Base-by-base conservation (phyloP, 2,113 vertebrate species). In the Acanthisitta chloris region DNA sequence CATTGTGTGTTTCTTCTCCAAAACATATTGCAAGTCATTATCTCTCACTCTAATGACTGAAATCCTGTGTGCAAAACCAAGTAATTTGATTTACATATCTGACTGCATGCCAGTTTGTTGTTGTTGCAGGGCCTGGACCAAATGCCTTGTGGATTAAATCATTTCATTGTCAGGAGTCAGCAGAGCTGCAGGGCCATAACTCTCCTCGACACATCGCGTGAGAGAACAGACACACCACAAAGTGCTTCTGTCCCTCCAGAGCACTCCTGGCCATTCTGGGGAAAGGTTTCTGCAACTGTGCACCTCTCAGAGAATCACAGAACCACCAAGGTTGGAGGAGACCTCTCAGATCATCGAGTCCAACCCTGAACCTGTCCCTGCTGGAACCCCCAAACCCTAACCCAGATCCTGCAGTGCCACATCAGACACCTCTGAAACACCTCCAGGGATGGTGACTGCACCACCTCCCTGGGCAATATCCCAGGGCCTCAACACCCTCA, bases 81-180 rank as follows among this genome's bases (percentile, higher is more conserved):
- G 62, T 94, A 93, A 97, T 96, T 88, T 71, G 74, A 96, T 97
- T 96, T 93, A n/a, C 85, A 74, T 94, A 55, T 93, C 92, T 74
- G 2, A 93, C 77, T 73, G 59, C 67, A 54, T 88, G 85, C n/a
- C 51, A 55, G 90, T 92, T 95, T 86, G 74, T 85, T 87, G 43
- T 82, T 85, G 57, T 79, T 76, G 52, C 74, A 65, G 62, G 38
- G 66, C 19, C 81, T 88, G 70, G 87, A 77, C 46, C 0, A 1
- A 69, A 40, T 43, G 74, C 10, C 31, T 83, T 5, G 26, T 73
- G 85, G 88, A 90, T 92, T 69, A 80, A 95, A 86, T 94, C 4
- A 83, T 86, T 69, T 92, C 59, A 71, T 17, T 3, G 1, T 43
- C 66, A 40, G 43, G 46, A 93, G 64, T 2, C 24, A 11, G 74